Conservation (phyloP, 1,140 invertebrate genomes). For the Latrodectus geometricus region DNA sequence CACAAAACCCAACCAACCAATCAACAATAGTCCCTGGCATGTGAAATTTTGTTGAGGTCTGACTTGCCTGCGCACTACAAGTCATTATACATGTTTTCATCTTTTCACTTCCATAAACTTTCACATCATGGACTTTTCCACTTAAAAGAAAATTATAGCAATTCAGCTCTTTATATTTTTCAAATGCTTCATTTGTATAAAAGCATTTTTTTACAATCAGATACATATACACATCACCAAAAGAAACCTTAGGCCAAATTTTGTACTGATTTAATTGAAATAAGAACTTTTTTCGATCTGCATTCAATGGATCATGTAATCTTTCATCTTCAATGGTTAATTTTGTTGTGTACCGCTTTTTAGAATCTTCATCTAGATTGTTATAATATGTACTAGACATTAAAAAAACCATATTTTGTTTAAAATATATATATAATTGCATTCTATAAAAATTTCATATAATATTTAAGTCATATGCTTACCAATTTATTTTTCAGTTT, state of each 20-base stretch:
- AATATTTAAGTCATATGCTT: too few species aligned
- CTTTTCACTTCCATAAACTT: not conserved
- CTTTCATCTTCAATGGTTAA: too few species aligned
- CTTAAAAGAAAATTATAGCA: not conserved
- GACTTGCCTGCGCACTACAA: not conserved
- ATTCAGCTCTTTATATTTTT: not conserved
- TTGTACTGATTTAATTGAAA: not conserved
- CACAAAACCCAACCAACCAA: too few species aligned
- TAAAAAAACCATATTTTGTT: too few species aligned
- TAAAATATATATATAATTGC: too few species aligned
- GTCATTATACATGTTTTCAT: not conserved
- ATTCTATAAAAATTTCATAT: too few species aligned
- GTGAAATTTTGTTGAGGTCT: not conserved
- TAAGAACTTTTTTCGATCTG: too few species aligned
- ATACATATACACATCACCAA: not conserved
- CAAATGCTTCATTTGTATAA: not conserved
- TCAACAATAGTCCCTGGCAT: not conserved
- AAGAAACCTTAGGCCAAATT: not conserved
- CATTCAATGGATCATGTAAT: too few species aligned
- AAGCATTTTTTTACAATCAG: not conserved
- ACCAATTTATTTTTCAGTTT: too few species aligned
- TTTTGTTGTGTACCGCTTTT: too few species aligned
- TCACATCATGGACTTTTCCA: slow-evolving; percentile 10
- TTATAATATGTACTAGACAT: too few species aligned
- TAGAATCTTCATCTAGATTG: too few species aligned